phyloP scores from a whole-genome alignment of 2,888 invertebrate genomes.

The Drosophila fungiperda region DNA sequence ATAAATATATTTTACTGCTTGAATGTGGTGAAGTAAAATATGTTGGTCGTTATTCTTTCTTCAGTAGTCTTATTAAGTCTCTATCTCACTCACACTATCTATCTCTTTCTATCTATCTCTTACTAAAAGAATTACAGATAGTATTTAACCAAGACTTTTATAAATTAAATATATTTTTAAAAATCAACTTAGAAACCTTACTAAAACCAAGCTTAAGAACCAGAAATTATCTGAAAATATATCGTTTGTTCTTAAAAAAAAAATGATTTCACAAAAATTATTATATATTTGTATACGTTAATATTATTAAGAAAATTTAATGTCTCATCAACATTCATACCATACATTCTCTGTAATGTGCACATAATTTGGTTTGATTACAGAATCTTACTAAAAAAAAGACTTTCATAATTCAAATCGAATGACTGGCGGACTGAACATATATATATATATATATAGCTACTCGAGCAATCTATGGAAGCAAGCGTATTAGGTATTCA shows the following conservation, averaged over 20 bases:
- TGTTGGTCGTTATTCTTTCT: neutral
- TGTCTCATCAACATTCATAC: slow-evolving; percentile 19
- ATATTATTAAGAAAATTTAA: neutral
- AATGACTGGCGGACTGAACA: neutral
- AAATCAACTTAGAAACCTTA: neutral
- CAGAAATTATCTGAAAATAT: neutral
- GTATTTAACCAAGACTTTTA: neutral
- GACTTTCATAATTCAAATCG: neutral
- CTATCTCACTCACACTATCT: neutral
- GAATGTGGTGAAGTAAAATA: slow-evolving; percentile 12
- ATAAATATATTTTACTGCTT: slow-evolving; percentile 33
- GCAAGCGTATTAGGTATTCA: neutral
- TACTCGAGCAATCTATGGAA: neutral
- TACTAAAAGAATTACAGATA: neutral
- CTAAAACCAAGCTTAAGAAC: neutral
- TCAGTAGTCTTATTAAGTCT: neutral
- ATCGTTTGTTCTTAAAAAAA: neutral
- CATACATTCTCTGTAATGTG: slow-evolving; percentile 8
- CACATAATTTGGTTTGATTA: neutral
- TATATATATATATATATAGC: neutral
- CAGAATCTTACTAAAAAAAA: neutral
- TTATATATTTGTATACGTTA: neutral
- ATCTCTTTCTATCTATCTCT: neutral
- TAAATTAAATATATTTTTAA: neutral
- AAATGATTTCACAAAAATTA: neutral